Evolutionary conservation across 2,113 vertebrate species (phyloP).

Genomic region (Melanotaenia duboulayi): DNA sequence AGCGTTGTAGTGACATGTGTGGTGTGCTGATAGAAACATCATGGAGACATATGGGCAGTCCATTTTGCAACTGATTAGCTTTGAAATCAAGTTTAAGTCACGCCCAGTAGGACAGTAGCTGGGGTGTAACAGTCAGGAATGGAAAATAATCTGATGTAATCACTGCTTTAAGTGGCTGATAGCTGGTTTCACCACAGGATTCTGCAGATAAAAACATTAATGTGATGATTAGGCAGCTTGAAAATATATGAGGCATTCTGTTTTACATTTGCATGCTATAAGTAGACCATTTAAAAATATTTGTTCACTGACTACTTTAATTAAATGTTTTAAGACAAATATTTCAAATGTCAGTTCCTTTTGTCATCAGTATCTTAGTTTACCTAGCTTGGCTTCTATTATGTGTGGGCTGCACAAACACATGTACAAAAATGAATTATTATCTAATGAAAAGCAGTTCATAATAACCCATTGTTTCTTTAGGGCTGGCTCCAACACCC

Average conservation of each 20-base stretch:
- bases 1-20: slow-evolving; percentile 45
- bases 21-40: slow-evolving; percentile 52
- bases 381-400: not conserved
- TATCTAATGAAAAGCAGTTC: slow-evolving; percentile 45
- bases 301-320: slow-evolving; percentile 24
- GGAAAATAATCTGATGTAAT: slow-evolving; percentile 29
- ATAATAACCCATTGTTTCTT: slow-evolving; percentile 40
- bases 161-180: slow-evolving; percentile 6
- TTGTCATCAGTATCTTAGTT: not conserved
- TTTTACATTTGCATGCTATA: not conserved
- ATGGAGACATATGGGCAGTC: slow-evolving; percentile 27
- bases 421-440: slow-evolving; percentile 7
- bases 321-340: slow-evolving; percentile 41
- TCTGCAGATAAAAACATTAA: slow-evolving; percentile 39
- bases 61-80: slow-evolving; percentile 32
- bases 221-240: slow-evolving; percentile 60
- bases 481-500: slow-evolving; percentile 54
- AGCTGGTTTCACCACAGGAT: slow-evolving; percentile 7
- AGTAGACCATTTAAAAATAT: slow-evolving; percentile 13
- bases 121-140: slow-evolving; percentile 12
- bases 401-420: slow-evolving; percentile 7
- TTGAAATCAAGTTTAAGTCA: slow-evolving; percentile 34
- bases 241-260: not conserved
- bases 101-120: slow-evolving; percentile 31
- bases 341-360: slow-evolving; percentile 18